These are phyloP conservation scores for Eupithecia vulgata DNA, from an alignment of 2,888 invertebrate species.

Conservation along the genomic window DNA sequence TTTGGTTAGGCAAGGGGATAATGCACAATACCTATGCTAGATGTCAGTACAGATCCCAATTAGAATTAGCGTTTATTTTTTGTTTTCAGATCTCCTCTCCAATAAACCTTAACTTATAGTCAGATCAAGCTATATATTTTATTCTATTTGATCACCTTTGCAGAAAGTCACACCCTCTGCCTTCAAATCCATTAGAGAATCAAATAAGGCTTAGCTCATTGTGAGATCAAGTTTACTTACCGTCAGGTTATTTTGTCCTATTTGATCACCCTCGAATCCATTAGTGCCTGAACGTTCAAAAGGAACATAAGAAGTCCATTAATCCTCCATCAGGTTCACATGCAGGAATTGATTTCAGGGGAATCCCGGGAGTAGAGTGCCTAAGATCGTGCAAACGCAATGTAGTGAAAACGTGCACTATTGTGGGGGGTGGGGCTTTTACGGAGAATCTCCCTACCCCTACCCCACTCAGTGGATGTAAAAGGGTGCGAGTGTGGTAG, in stretches of 20 bases:
- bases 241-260: neutral
- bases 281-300: slow-evolving; percentile 18
- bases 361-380: slow-evolving; percentile 58
- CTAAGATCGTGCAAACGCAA: slow-evolving; percentile 68
- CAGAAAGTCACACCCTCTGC: neutral
- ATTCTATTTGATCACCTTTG: neutral
- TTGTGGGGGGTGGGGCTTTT: slow-evolving; percentile 67
- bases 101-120: neutral
- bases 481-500: slow-evolving; percentile 9
- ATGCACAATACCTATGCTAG: too few relatives aligned
- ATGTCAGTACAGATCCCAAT: too few relatives aligned
- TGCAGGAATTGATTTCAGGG: slow-evolving; percentile 55
- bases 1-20: neutral
- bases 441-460: slow-evolving; percentile 44
- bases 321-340: slow-evolving; percentile 28
- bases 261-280: slow-evolving; percentile 1
- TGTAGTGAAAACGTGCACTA: slow-evolving; percentile 73
- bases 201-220: neutral
- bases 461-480: slow-evolving; percentile 34
- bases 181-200: neutral
- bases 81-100: neutral
- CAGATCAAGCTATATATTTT: neutral
- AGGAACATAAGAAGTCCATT: slow-evolving; percentile 33
- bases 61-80: too few relatives aligned
- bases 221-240: neutral